These are phyloP conservation scores for Melitaea athalia DNA, from an alignment of 2,888 invertebrate genomes.

Conservation along the genomic window DNA sequence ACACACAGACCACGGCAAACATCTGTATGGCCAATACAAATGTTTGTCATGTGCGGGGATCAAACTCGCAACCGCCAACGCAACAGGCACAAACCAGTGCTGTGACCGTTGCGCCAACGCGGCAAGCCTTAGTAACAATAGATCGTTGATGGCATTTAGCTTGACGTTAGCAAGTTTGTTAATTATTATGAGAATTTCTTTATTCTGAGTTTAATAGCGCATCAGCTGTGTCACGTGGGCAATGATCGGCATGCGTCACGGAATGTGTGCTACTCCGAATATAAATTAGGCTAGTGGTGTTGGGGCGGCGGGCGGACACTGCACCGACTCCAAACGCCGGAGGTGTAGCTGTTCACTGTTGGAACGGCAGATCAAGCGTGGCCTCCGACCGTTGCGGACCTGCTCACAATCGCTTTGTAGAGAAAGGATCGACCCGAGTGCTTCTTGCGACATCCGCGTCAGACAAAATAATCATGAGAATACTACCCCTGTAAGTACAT, in stretches of 20 bases:
- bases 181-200: constrained; percentile 52
- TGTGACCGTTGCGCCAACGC: no score
- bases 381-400: constrained; percentile 72
- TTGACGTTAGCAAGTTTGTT: not conserved
- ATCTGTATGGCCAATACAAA: no score
- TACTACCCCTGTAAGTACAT: constrained; percentile 69
- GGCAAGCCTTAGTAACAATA: not conserved
- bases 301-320: constrained; percentile 49
- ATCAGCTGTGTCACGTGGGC: constrained; percentile 51
- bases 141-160: not conserved
- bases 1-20: no score
- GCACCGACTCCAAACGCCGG: constrained; percentile 48
- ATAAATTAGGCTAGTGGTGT: constrained; percentile 61
- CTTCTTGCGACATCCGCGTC: constrained; percentile 54
- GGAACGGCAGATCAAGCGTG: constrained; percentile 70
- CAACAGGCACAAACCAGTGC: no score
- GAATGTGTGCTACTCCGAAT: constrained; percentile 55
- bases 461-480: constrained; percentile 63
- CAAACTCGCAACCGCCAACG: no score
- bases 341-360: constrained; percentile 55
- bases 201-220: constrained; percentile 45
- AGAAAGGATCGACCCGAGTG: constrained; percentile 65
- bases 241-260: constrained; percentile 55
- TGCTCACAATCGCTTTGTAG: constrained; percentile 61
- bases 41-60: no score